Evolutionary conservation across 2,888 invertebrate genomes (phyloP), one percentile per base, ranked within the genome.

Genomic region (Leistus spinibarbis): DNA sequence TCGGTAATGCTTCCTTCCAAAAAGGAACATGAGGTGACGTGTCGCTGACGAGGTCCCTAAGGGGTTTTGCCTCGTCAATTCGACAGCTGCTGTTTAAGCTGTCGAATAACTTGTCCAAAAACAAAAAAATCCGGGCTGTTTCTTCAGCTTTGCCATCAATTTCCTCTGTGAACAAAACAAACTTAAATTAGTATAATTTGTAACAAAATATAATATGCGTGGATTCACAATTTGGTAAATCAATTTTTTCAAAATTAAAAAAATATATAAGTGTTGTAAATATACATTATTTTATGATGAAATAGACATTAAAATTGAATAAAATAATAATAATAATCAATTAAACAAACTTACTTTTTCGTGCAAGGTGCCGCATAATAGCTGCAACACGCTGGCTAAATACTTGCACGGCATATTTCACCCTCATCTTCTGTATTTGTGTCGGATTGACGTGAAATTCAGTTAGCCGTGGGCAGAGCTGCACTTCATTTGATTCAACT

Each of bases 371-470:
- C 5, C 16, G 20, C 54, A 68, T 54, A 54, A 56, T 68, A 5
- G 68, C 19, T 68, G 56, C 54, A 20, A 68, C 68, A 4, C 27
- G 16, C 27, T 65, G 27, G 27, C 65, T 65, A n/a, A 65, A 65
- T 3, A 65, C 27, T 22, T 68, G 68, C 5, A 56, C 13, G 56
- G 20, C 16, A 9, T 19, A 56, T n/a, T 56, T 68, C 22, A 68
- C 56, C 54, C 56, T 68, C 68, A 56, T 68, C 22, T 68, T 68
- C 10, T 68, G 20, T 1, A 2, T 54, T 9, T 68, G 19, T 1
- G 3, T 20, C 5, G 68, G 68, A 17, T 3, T 10, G 16, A 68
- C 13, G 22, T 68, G 68, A 22, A n/a, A 5, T 68, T 68, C 56
- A 20, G 68, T 20, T n/a, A 68, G 4, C 10, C 13, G 17, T 56